These are phyloP conservation scores for Nomia melanderi DNA, from an alignment of 1,140 invertebrate species.

Conservation along the genomic window DNA sequence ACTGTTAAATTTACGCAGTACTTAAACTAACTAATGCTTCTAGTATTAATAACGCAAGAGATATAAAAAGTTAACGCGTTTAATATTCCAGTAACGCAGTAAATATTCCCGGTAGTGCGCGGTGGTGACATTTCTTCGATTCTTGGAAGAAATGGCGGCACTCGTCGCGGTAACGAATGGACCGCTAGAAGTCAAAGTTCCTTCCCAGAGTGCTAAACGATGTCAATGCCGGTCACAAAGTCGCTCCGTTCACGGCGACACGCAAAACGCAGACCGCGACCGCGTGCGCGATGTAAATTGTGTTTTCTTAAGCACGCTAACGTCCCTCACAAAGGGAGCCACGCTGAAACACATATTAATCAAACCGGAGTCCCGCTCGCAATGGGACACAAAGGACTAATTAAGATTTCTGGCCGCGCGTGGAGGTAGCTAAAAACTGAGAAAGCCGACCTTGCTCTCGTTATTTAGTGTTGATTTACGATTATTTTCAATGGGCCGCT, in stretches of 20 bases:
- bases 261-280: conserved; percentile 52
- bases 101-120: no score
- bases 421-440: conserved; percentile 9
- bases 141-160: no score
- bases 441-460: conserved; percentile 56
- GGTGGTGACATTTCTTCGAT: no score
- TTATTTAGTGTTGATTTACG: conserved; percentile 63
- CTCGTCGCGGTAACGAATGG: no score
- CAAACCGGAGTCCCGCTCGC: conserved; percentile 47
- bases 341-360: conserved; percentile 62
- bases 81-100: no score
- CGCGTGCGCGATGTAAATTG: conserved; percentile 60
- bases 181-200: no score
- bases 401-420: conserved; percentile 61
- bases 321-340: conserved; percentile 59
- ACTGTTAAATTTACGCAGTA: no score
- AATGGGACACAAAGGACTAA: conserved; percentile 60
- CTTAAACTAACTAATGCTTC: no score
- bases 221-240: conserved; percentile 46
- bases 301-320: conserved; percentile 57
- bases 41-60: no score
- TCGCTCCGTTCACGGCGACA: conserved; percentile 2
- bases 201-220: no score
- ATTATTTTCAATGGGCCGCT: conserved; percentile 53
- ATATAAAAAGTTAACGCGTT: no score